Evolutionary conservation across 2,113 vertebrate species (phyloP).

Genomic region (Tenrec ecaudatus): DNA sequence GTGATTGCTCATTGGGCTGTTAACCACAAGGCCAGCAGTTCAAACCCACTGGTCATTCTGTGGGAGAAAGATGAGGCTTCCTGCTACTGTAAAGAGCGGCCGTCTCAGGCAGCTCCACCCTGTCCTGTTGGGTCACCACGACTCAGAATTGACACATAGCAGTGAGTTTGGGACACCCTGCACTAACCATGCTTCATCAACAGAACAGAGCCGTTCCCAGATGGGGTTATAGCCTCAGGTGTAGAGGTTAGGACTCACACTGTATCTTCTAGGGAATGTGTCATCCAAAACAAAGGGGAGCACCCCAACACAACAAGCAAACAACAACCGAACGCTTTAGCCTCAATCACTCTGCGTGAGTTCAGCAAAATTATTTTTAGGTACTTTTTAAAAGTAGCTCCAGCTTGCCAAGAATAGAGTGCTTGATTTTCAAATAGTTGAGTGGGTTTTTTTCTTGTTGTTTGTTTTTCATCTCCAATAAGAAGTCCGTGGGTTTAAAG

Average conservation of each 20-base stretch:
- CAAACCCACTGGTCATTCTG: too few species aligned
- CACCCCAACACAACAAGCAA: neutral
- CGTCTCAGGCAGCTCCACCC: too few species aligned
- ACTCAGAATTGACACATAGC: too few species aligned
- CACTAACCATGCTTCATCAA: neutral
- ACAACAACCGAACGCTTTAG: neutral
- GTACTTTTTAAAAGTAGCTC: constrained; percentile 21
- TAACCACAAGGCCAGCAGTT: too few species aligned
- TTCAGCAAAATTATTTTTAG: constrained; percentile 55
- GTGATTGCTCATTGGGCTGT: too few species aligned
- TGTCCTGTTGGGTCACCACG: too few species aligned
- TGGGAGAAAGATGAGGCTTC: too few species aligned
- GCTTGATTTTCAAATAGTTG: constrained; percentile 52
- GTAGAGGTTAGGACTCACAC: neutral
- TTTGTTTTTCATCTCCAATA: constrained; percentile 53
- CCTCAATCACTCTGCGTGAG: neutral
- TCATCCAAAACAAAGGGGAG: neutral
- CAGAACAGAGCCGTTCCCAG: neutral
- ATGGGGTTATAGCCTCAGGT: neutral
- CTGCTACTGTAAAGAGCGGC: too few species aligned
- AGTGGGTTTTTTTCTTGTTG: neutral
- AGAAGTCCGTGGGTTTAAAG: neutral
- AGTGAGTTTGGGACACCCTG: neutral
- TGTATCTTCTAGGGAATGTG: too few species aligned
- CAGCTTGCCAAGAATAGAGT: constrained; percentile 38